Base-by-base conservation (phyloP, 2,797 vertebrate genomes). In the Pelobates cultripes region DNA sequence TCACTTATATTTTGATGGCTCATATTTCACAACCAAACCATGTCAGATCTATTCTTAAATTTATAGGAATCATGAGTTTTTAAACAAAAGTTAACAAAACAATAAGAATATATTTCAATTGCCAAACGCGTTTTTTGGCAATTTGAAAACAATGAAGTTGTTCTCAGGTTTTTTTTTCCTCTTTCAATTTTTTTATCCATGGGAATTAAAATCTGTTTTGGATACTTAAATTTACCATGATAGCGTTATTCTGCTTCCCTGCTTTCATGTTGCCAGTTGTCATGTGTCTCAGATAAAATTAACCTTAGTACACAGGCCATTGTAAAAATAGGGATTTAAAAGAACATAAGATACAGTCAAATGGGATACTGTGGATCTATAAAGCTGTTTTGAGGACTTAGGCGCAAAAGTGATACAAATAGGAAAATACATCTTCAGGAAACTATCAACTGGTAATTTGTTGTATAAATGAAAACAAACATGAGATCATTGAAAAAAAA, bases 301-400 rank as follows among this genome's bases (percentile, higher is more conserved):
- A 43, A 43, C 43, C 51, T 68, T 53, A 14, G 28, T 73, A 7
- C 53, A 57, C n/a, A 15, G 17, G 15, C 53, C 71, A 17, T 4
- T 10, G 60, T n/a, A 5, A 44, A 57, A 68, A 51, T 42, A 60
- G 63, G 64, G 41, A 61, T 75, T 69, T 40, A 75, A 75, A 47
- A 41, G n/a, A 70, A n/a, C 3, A 17, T 70, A 63, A 60, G 41
- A 57, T 8, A 51, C 55, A 60, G 41, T 60, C 40, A 12, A 8
- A 57, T 61, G 14, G n/a, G 5, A 73, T 41, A 68, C 71, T 55
- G 57, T 68, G 55, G 42, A 10, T 57, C 53, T 74, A 15, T 57
- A 43, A 75, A 75, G 17, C 64, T 47, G 10, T 57, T 69, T 41
- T 51, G 10, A 51, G 28, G 63, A 28, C 28, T 66, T 70, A 45